Evolutionary conservation across 2,888 invertebrate species (phyloP), one percentile per base, ranked within the genome.

Genomic region (Euplexia lucipara): DNA sequence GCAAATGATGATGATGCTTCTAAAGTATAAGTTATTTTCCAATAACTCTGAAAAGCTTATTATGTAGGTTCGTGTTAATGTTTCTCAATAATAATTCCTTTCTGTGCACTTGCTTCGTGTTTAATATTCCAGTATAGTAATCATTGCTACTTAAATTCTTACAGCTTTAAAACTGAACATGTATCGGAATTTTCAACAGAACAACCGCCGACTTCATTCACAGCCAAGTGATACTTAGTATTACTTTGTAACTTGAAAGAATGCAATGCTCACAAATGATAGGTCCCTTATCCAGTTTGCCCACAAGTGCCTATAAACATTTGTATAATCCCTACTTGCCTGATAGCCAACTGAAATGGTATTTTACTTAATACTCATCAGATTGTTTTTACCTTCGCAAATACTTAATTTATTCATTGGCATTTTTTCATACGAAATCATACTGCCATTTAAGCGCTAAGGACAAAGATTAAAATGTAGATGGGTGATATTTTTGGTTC

Each of bases 351-450:
- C 60, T 65, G 66, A 66, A 53, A 41, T 34, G 30, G 60, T 61
- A 63, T 65, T 62, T 62, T 62, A 65, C 53, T 56, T 54, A 51
- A 54, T 39, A 59, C 48, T 9, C 62, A 54, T 69, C 59, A 81
- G 41, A 81, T 74, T 81, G 62, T 78, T 75, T 73, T 75, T 65
- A 44, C 22, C 51, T 54, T 62, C 56, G 56, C 47, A 69, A 59
- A 66, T 58, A 56, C 59, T 47, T 79, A 76, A 79, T 82, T 82
- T 82, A 79, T 79, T 82, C 80, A 79, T 79, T 71, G 77, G 44
- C 54, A 68, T 69, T 69, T 59, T 62, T 70, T 54, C 53, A 44
- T 75, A 65, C 39, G 30, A 62, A 79, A 67, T 72, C 64, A 67
- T 64, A 81, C 53, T 69, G 65, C 62, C 68, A 69, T 79, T 75